Evolutionary conservation across 1,140 invertebrate genomes (phyloP), one percentile per base, ranked within the genome.

Genomic region (Neelides sp.): DNA sequence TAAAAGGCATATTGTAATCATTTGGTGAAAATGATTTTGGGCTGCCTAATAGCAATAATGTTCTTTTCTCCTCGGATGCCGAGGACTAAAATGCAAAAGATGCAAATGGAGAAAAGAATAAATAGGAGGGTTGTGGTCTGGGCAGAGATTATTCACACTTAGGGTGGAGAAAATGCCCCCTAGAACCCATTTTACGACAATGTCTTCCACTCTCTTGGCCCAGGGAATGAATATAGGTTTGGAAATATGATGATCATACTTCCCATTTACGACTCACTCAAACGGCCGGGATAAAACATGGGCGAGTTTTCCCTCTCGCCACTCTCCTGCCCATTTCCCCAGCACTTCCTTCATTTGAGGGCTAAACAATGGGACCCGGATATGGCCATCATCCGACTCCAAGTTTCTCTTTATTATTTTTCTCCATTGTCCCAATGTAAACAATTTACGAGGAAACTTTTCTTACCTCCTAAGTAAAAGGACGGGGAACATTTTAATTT

Each of bases 211-310:
- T 45, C 40, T 42, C 46, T 23, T 32, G 44, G 39, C 40, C 43
- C 32, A 39, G 23, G n/a, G 43, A 48, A 46, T 54, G 52, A 54
- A 54, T 54, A 54, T 48, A 54, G 40, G 45, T 48, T 36, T 34
- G n/a, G 41, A 51, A 44, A 48, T 54, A 44, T 49, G 36, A 48
- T 37, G 42, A 55, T 50, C 41, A 46, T 55, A 55, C 35, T 55
- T 55, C 15, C 48, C 53, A 50, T 55, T 55, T 57, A 57, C 46
- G 55, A 52, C 55, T 46, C 28, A 49, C 47, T 53, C 50, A 57
- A 57, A 57, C 24, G 10, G 34, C 32, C 50, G 28, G 42, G 48
- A 55, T 51, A 37, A 55, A 53, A 48, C 44, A 53, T 53, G 15
- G 40, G 19, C 35, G 23, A 23, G 19, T 22, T 49, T 30, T 26